Evolutionary conservation across 2,888 invertebrate genomes (phyloP).

Genomic region (Erebia ligea): DNA sequence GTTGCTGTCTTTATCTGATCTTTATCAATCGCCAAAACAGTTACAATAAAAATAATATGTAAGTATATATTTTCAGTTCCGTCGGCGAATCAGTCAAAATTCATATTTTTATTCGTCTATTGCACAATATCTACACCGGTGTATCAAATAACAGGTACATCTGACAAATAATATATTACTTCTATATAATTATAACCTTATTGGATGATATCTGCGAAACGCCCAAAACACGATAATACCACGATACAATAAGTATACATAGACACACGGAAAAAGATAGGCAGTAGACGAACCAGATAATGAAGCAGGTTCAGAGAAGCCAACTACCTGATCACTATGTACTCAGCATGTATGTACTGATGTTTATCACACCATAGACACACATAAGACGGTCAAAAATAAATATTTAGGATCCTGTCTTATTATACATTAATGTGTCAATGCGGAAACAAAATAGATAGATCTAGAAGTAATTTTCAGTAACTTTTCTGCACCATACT

Average conservation of each 20-base stretch:
- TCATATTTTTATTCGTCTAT: slow-evolving; percentile 38
- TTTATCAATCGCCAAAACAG: background rate
- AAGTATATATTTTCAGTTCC: slow-evolving; percentile 22
- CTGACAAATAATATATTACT: slow-evolving; percentile 47
- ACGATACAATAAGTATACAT: background rate
- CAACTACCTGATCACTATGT: background rate
- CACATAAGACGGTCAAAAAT: background rate
- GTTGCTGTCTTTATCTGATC: too few relatives aligned
- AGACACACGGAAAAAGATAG: slow-evolving; percentile 5
- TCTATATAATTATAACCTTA: slow-evolving; percentile 30
- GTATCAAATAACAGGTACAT: slow-evolving; percentile 53
- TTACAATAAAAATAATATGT: background rate
- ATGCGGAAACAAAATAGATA: too few relatives aligned
- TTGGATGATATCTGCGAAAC: slow-evolving; percentile 18
- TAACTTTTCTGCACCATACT: too few relatives aligned
- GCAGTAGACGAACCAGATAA: background rate
- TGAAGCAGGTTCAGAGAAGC: background rate
- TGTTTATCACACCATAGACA: too few relatives aligned
- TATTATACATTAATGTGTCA: too few relatives aligned
- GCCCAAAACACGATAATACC: slow-evolving; percentile 2
- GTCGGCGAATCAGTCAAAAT: slow-evolving; percentile 28
- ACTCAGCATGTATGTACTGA: too few relatives aligned
- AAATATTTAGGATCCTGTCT: too few relatives aligned
- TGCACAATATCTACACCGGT: slow-evolving; percentile 47
- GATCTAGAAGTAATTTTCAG: too few relatives aligned